Percentiles rank a stretch among this genome's conserved stretches.
These are phyloP conservation scores for Cotesia vestalis DNA, from an alignment of 1,140 invertebrate species.

Conservation along the genomic window DNA sequence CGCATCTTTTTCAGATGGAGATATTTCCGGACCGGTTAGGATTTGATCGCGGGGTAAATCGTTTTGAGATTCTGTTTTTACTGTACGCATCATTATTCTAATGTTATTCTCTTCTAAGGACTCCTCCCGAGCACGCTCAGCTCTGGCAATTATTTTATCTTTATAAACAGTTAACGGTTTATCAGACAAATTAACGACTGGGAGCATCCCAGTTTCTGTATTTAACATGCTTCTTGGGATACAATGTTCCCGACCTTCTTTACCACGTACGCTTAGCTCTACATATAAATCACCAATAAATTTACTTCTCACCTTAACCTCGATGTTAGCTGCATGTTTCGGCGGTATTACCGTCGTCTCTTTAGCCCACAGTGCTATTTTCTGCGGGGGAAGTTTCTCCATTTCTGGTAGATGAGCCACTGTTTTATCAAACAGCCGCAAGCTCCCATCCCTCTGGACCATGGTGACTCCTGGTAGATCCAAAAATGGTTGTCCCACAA, in stretches of 20 bases:
- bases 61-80: background rate
- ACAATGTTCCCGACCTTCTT: conserved; percentile 29
- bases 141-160: conserved; percentile 26
- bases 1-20: background rate
- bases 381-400: conserved; percentile 32
- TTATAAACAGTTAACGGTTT: conserved; percentile 16
- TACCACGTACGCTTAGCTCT: conserved; percentile 36
- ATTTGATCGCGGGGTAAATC: conserved; percentile 30
- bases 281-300: conserved; percentile 35
- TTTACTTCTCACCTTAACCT: conserved; percentile 32
- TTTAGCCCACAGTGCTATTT: conserved; percentile 27
- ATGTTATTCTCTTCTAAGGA: conserved; percentile 11
- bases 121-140: conserved; percentile 19
- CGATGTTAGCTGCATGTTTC: conserved; percentile 32
- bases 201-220: conserved; percentile 18
- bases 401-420: conserved; percentile 35
- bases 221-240: conserved; percentile 34
- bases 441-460: conserved; percentile 23
- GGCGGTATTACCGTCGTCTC: conserved; percentile 35
- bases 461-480: conserved; percentile 33
- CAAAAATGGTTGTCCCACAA: conserved; percentile 42
- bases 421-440: conserved; percentile 35
- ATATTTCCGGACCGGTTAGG: conserved; percentile 9
- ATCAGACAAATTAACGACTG: conserved; percentile 36
- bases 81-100: conserved; percentile 1